Evolutionary conservation across 1,140 invertebrate genomes (phyloP), one percentile per base, ranked within the genome.

Genomic region (Micrasema longulum): DNA sequence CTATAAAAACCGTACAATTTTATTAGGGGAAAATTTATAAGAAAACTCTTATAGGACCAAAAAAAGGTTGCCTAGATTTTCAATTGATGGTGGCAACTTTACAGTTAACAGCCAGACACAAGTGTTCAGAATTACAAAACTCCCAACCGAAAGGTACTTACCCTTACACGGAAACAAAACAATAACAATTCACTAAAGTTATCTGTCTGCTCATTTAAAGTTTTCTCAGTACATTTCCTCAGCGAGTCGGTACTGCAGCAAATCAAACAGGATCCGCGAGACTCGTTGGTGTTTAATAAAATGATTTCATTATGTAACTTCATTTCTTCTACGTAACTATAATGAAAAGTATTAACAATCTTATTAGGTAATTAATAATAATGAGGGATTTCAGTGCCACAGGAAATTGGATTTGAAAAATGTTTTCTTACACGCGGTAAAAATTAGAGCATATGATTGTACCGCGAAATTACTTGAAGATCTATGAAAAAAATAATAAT

Each of bases 131-230:
- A 41, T 41, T 11, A 41, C 38, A n/a, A 11, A 10, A n/a, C 10
- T n/a, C 10, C n/a, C n/a, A 41, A 41, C 38, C 10, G 10, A 48
- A 48, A 7, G 18, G 9, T 65, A 35, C 22, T 38, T 55, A 69
- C 66, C 66, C 57, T 18, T 55, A 69, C 57, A 69, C 57, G 35
- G 41, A 36, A 69, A 22, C 66, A 69, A 16, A 10, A 18, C n/a
- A 36, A 31, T 2, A 66, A 14, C 64, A 66, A 50, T 18, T 66
- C 4, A 50, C 23, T 26, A 22, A n/a, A 66, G 26, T 50, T 66
- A 18, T 66, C 64, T 14, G 16, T 2, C 11, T 66, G n/a, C 1
- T 20, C 64, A 66, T 66, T 18, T 20, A 2, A 18, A 18, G 2
- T 48, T 16, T 18, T 18, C 1, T 18, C 47, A 48, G 14, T 48